Percentiles rank a stretch among this genome's conserved stretches.
Evolutionary conservation across 1,140 invertebrate genomes (phyloP).

Genomic region (Dendrolimus punctatus): DNA sequence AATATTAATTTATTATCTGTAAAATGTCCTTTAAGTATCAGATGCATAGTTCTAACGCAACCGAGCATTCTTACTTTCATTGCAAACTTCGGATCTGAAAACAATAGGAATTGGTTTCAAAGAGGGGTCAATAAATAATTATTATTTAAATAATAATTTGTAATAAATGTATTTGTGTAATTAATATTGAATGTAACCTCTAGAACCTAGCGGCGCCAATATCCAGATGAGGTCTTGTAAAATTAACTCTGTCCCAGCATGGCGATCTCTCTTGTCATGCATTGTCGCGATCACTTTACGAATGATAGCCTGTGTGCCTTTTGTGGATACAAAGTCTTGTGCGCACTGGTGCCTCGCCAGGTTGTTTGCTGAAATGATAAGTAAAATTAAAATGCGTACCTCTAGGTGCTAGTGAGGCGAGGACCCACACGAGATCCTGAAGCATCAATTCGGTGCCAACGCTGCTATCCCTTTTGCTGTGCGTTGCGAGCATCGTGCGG

Average conservation of each 20-base stretch:
- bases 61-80: constrained; percentile 74
- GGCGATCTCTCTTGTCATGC: constrained; percentile 30
- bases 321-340: constrained; percentile 30
- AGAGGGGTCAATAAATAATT: constrained; percentile 5
- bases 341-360: constrained; percentile 23
- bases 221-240: constrained; percentile 39
- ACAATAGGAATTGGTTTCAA: constrained; percentile 2
- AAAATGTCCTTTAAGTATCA: constrained; percentile 74
- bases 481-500: constrained; percentile 41
- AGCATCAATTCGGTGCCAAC: constrained; percentile 53
- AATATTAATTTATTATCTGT: constrained; percentile 75
- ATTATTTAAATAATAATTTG: not conserved
- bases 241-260: constrained; percentile 24
- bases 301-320: constrained; percentile 32
- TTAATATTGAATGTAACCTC: constrained; percentile 24
- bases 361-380: constrained; percentile 41
- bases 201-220: constrained; percentile 28
- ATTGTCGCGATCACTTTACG: constrained; percentile 23
- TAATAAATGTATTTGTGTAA: not conserved
- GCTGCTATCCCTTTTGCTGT: constrained; percentile 54
- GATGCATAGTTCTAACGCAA: constrained; percentile 75
- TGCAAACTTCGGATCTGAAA: constrained; percentile 77
- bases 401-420: constrained; percentile 52
- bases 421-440: constrained; percentile 58
- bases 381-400: constrained; percentile 25